phyloP scores from a whole-genome alignment of 2,797 vertebrate genomes.

The Macrochelys suwanniensis region DNA sequence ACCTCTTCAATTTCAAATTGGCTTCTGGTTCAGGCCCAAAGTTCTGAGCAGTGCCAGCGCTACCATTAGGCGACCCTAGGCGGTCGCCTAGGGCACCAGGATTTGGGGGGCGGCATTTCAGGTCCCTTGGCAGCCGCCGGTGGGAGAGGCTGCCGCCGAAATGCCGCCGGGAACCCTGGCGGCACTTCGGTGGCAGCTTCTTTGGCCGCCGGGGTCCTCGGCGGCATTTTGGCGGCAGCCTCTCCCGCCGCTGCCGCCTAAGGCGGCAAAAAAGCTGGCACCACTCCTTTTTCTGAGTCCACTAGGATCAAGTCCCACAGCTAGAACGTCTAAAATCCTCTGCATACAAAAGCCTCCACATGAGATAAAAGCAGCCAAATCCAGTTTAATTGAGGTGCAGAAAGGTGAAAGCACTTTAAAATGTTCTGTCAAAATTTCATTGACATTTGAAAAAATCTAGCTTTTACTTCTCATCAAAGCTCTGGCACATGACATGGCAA shows the following conservation, averaged over 20 bases:
- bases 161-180: too few species aligned
- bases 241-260: too few species aligned
- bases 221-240: too few species aligned
- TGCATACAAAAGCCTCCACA: not conserved
- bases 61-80: too few species aligned
- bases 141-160: too few species aligned
- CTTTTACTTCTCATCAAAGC: not conserved
- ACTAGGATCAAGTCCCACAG: not conserved
- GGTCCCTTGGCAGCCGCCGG: too few species aligned
- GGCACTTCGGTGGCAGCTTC: too few species aligned
- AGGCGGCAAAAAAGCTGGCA: too few species aligned
- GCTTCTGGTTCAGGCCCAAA: not conserved
- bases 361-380: not conserved
- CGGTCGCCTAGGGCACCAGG: too few species aligned
- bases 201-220: too few species aligned
- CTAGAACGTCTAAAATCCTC: not conserved
- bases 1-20: not conserved
- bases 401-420: not conserved
- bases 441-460: not conserved
- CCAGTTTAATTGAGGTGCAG: not conserved
- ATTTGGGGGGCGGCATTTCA: too few species aligned
- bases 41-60: too few species aligned
- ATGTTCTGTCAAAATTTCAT: not conserved
- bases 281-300: not conserved
- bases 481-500: not conserved